Percentiles rank a stretch among this genome's conserved stretches.
Conservation (phyloP, 2,888 invertebrate species). For the Xestoiulus laeticollis region DNA sequence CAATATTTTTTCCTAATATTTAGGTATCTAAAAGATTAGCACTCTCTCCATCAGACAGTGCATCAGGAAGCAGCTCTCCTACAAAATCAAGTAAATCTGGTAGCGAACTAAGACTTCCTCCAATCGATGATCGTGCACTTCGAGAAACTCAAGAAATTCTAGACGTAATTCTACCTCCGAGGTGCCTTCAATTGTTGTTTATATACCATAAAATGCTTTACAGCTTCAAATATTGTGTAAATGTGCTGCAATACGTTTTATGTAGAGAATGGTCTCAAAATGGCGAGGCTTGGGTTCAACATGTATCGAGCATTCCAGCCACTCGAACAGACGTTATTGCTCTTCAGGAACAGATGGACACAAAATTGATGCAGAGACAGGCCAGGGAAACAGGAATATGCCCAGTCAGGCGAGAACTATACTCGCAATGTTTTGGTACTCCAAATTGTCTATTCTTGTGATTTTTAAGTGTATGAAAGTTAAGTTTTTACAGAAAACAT, state of each 20-base stretch:
- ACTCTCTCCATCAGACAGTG: not conserved
- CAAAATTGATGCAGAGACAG: conserved; percentile 86
- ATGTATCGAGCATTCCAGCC: conserved; percentile 94
- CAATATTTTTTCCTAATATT: not conserved
- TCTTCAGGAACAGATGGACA: conserved; percentile 94
- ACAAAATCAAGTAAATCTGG: conserved; percentile 22
- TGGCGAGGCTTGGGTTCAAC: conserved; percentile 89
- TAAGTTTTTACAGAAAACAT: not conserved
- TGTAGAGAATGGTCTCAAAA: conserved; percentile 89
- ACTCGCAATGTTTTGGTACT: conserved; percentile 93
- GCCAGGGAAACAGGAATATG: conserved; percentile 97
- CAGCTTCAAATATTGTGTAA: not conserved
- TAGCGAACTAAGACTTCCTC: not conserved
- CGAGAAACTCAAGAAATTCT: conserved; percentile 90
- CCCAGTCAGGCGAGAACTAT: conserved; percentile 90
- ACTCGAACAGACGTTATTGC: conserved; percentile 95
- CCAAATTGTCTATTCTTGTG: not conserved
- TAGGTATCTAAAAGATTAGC: conserved; percentile 35
- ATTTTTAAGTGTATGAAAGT: not conserved
- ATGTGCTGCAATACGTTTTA: conserved; percentile 45
- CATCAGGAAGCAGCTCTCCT: conserved; percentile 3
- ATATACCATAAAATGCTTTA: no score
- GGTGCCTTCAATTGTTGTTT: not conserved
- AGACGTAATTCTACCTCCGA: conserved; percentile 91
- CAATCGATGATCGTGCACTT: conserved; percentile 56